Evolutionary conservation across 2,797 vertebrate species (phyloP).

Genomic region (Pseudocheirus occidentalis): DNA sequence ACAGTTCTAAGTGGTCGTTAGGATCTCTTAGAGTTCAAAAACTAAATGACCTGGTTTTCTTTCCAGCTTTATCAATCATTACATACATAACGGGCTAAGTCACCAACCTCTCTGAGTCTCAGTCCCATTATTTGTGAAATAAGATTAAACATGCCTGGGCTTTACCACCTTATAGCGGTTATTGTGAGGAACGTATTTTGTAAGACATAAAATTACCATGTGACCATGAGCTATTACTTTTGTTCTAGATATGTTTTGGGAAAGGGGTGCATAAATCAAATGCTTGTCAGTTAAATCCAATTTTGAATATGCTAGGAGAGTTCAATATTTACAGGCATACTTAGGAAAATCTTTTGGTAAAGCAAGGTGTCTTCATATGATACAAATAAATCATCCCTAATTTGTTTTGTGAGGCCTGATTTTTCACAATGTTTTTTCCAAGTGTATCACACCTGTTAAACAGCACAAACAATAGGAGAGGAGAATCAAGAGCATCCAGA

Average conservation of each 20-base stretch:
- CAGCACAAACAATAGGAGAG: background rate
- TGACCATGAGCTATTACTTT: background rate
- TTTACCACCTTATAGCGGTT: background rate
- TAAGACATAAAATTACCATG: background rate
- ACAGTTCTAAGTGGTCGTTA: background rate
- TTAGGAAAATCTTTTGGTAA: background rate
- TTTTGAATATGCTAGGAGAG: background rate
- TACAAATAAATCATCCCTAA: background rate
- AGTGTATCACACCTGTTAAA: background rate
- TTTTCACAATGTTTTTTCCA: background rate
- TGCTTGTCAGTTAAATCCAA: background rate
- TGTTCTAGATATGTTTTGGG: background rate
- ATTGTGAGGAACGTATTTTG: background rate
- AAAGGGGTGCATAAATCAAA: background rate
- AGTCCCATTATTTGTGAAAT: background rate
- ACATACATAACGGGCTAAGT: background rate
- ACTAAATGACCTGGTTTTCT: background rate
- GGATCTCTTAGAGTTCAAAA: background rate
- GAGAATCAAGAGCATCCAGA: background rate
- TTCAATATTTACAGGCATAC: background rate
- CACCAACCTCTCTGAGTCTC: background rate
- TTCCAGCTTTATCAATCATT: background rate
- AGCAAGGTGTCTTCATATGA: background rate
- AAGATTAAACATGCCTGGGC: background rate
- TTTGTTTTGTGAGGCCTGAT: background rate